Base-by-base conservation (phyloP, 1,140 invertebrate species). In the Halictus rubicundus region DNA sequence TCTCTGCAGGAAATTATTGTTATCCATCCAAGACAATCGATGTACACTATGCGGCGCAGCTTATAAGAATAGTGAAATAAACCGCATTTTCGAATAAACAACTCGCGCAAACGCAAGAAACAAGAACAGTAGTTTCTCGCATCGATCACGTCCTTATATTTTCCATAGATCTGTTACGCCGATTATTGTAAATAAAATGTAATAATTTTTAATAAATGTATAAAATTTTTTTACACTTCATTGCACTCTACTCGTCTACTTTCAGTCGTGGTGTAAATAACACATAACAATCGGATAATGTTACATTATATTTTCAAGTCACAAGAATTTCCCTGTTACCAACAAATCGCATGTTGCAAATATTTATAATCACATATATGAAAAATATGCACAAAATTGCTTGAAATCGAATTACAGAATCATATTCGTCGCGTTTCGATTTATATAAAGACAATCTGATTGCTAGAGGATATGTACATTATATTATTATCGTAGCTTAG, bases 1-100 rank as follows among this genome's bases (percentile, higher is more conserved):
- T 14, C 61, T 93, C 54, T 94, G 93, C 81, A 90, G 92, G 57
- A 91, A 90, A 81, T 39, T 86, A 27, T 80, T 93, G 78, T 78
- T 87, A 37, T 85, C 82, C n/a, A 77, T 74, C 42, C 39, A 83
- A 64, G 82, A 87, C 64, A 82, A 81, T 10, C 78, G 80, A 42
- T 92, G 92, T 79, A 73, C 65, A n/a, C 70, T 42, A 32, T 93
- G 92, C 84, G 79, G 80, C 32, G 21, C 32, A 59, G 16, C 61
- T 75, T 92, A 89, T 70, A 84, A 80, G 54, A 86, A 57, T 14
- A 83, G 54, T 32, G 88, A 91, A 68, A 76, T 88, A 27, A 69
- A 89, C 82, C 89, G 90, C 59, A 83, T 90, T 80, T 78, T 90
- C 59, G 49, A 77, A 46, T 73, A 73, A 42, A 54, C 42, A 6